Base-by-base conservation (phyloP, 1,140 invertebrate genomes). In the Euwallacea fornicatus region DNA sequence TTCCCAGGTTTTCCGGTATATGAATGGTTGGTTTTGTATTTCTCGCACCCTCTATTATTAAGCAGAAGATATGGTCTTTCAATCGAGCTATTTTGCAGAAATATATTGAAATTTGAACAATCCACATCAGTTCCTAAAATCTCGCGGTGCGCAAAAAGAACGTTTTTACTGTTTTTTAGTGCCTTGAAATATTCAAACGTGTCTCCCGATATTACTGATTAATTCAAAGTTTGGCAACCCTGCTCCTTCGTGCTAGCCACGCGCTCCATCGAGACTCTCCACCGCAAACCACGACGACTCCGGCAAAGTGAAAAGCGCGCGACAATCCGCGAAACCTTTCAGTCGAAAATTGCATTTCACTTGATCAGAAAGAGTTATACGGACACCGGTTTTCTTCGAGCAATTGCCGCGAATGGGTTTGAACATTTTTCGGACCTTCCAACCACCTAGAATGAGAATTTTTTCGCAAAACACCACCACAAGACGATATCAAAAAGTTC, bases 271-370 rank as follows among this genome's bases (percentile, higher is more conserved):
- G 9, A 50, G 13, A 13, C 9, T 50, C 46, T 50, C 42, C 42
- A 33, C 46, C 46, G 42, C 43, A n/a, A n/a, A 54, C 62, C 13
- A 47, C 46, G 46, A 53, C 21, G 46, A 10, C 53, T 13, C 65
- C 21, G 11, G 42, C 21, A 10, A 66, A 66, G 43, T 56, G 50
- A 55, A 66, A 66, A 66, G 33, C 65, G 65, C 50, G 53, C 53
- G 42, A 43, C 65, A 58, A 42, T 9, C 15, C 65, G 53, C 42
- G 6, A 16, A 66, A 42, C 53, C 10, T 56, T 66, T 58, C 65
- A 66, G 65, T 66, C 54, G 54, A 66, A 66, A 43, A 21, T 55
- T 33, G 9, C 54, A 21, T 66, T 56, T 66, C 65, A 65, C 33
- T 53, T 42, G 42, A 47, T 42, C 42, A 4, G 42, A 66, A 66